Evolutionary conservation across 92 coral and sea anemone genomes (phyloP).

Genomic region (Porites lobata): DNA sequence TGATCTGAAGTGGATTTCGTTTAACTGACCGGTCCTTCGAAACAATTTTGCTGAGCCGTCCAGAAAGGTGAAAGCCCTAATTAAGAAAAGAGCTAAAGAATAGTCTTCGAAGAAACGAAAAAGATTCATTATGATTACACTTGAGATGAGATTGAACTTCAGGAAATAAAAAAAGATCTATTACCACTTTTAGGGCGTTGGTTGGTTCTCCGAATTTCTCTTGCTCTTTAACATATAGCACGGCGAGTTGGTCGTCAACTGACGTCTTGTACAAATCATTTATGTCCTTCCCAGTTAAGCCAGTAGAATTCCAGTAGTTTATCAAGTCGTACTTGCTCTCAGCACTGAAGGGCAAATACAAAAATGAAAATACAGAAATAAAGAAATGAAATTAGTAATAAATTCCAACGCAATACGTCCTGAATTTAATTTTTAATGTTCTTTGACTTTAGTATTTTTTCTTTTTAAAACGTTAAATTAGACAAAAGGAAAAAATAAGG

Average conservation of each 20-base stretch:
- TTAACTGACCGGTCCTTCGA: no score
- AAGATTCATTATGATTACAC: no score
- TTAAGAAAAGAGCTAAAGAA: no score
- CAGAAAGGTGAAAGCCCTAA: no score
- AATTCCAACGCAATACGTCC: not conserved
- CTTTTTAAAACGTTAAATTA: no score
- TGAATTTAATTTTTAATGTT: no score
- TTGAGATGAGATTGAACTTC: no score
- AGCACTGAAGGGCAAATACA: constrained; percentile 42
- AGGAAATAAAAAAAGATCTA: not conserved
- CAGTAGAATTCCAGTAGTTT: constrained; percentile 80
- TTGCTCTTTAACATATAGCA: constrained; percentile 70
- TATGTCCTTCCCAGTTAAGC: constrained; percentile 77
- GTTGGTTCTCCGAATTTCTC: constrained; percentile 45
- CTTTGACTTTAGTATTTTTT: no score
- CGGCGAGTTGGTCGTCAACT: constrained; percentile 75
- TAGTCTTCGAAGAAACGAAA: no score
- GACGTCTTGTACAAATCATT: constrained; percentile 66
- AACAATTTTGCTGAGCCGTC: no score
- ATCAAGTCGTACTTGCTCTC: constrained; percentile 75
- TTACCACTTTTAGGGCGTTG: constrained; percentile 55
- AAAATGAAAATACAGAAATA: not conserved
- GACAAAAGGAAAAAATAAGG: no score
- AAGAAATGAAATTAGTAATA: not conserved
- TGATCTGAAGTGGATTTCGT: no score